These are phyloP conservation scores for Rhagologus leucostigma DNA, from an alignment of 2,113 vertebrate genomes.

Conservation along the genomic window DNA sequence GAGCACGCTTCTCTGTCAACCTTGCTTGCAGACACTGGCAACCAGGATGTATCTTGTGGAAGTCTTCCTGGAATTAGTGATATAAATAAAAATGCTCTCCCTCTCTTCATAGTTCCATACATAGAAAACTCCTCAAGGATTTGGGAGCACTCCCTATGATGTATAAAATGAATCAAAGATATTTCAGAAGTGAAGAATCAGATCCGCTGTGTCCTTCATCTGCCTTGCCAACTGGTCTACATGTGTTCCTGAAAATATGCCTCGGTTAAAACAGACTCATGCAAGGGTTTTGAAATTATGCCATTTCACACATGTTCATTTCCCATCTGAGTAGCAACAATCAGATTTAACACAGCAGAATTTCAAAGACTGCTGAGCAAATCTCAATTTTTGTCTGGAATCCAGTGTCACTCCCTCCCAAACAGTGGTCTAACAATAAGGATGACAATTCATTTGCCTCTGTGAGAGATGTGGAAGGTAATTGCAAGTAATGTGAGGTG, in stretches of 20 bases:
- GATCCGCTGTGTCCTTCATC: not conserved
- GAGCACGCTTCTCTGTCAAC: not conserved
- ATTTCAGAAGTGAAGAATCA: not conserved
- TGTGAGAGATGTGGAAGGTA: not conserved
- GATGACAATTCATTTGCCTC: not conserved
- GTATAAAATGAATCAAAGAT: not conserved
- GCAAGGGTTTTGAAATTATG: not conserved
- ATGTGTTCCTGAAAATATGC: not conserved
- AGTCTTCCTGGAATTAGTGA: not conserved
- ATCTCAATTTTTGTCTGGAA: not conserved
- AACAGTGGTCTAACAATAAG: not conserved
- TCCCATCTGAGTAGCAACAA: not conserved
- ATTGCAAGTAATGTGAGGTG: not conserved
- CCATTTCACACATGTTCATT: not conserved
- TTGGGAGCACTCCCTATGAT: not conserved
- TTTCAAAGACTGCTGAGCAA: not conserved
- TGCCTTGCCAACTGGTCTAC: not conserved
- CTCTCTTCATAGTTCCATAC: not conserved
- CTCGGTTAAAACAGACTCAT: not conserved
- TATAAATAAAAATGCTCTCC: not conserved
- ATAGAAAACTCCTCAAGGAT: not conserved
- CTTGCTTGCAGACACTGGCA: not conserved
- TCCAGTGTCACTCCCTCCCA: rapidly evolving
- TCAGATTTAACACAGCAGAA: not conserved
- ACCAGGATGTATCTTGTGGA: not conserved